These are phyloP conservation scores for Tragulus kanchil DNA, from an alignment of 2,113 vertebrate species.

Conservation along the genomic window DNA sequence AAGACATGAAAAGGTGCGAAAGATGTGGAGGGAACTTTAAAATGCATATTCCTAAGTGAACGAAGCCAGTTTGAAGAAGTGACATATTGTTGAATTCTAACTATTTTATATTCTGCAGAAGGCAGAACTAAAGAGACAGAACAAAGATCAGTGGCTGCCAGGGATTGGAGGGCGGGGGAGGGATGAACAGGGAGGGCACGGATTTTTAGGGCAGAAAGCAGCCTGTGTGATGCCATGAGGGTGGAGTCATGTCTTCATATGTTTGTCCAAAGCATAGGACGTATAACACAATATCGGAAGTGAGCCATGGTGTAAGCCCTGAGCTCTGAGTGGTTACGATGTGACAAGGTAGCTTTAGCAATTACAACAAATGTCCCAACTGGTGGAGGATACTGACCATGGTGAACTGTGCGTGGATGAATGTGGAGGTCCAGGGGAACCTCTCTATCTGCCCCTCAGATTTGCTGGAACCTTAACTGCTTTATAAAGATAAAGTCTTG, in stretches of 20 bases:
- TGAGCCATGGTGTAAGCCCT: background rate
- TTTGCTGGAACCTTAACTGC: background rate
- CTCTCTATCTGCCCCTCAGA: background rate
- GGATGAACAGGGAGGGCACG: background rate
- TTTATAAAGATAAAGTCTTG: background rate
- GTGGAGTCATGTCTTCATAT: background rate
- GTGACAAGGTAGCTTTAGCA: background rate
- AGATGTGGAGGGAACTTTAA: background rate
- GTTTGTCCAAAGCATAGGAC: background rate
- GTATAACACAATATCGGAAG: background rate
- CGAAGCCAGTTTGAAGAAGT: background rate
- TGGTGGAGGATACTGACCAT: background rate
- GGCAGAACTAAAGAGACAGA: background rate
- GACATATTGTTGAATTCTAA: background rate
- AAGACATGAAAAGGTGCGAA: background rate
- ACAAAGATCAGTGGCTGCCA: background rate
- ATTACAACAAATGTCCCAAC: background rate
- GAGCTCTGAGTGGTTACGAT: background rate
- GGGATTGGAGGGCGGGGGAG: background rate
- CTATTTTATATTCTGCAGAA: background rate
- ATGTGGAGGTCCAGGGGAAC: background rate
- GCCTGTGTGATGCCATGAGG: background rate
- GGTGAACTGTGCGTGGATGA: background rate
- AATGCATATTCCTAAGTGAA: background rate
- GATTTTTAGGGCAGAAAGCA: background rate